Evolutionary conservation across 2,888 invertebrate genomes (phyloP).

Genomic region (Rotaria magnacalcarata): DNA sequence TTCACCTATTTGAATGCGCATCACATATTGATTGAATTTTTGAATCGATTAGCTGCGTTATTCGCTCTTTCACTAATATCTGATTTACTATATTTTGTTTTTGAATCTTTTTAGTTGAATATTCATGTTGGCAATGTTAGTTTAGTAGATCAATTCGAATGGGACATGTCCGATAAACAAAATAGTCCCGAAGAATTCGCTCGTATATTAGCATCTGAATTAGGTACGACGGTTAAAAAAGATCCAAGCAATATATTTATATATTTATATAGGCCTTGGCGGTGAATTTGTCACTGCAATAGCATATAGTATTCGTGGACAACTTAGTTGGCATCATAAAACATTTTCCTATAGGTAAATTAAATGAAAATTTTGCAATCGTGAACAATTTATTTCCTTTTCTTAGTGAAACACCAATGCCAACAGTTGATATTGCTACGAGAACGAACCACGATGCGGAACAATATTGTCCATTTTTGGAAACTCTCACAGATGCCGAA

Average conservation of each 20-base stretch:
- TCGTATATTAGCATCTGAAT: conserved; percentile 84
- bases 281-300: conserved; percentile 98
- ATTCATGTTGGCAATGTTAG: conserved; percentile 98
- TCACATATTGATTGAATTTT: no score
- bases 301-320: conserved; percentile 91
- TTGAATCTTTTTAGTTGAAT: conserved; percentile 66
- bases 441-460: conserved; percentile 61
- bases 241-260: not conserved
- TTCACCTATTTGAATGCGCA: no score
- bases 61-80: no score
- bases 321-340: conserved; percentile 93
- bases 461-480: conserved; percentile 92
- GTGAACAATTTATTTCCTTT: not conserved
- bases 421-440: conserved; percentile 85
- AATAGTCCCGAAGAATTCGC: conserved; percentile 97
- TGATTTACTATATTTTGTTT: not conserved
- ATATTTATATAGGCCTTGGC: conserved; percentile 69
- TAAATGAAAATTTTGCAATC: not conserved
- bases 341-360: conserved; percentile 73
- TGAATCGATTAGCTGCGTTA: no score
- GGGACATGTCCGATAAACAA: conserved; percentile 97
- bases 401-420: conserved; percentile 82
- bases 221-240: not conserved
- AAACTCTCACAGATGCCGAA: conserved; percentile 96
- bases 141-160: conserved; percentile 96